Evolutionary conservation across 2,888 invertebrate genomes (phyloP).

Genomic region (Tanypteryx hageni): DNA sequence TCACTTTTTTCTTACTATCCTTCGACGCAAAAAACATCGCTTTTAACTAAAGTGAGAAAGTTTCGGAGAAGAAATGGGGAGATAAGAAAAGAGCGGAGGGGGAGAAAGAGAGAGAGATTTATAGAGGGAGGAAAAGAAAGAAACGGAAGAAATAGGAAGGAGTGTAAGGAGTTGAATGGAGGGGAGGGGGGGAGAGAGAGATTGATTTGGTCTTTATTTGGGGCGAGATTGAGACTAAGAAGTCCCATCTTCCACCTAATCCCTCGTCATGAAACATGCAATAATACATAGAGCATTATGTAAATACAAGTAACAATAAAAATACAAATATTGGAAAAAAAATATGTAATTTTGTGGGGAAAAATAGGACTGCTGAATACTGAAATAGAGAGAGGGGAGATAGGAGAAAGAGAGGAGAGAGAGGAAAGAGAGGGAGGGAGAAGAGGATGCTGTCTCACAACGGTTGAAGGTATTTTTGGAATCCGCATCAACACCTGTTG

Average conservation of each 20-base stretch:
- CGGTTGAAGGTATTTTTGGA: conserved; percentile 50
- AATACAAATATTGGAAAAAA: too few species aligned
- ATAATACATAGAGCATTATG: too few species aligned
- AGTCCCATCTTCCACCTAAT: too few species aligned
- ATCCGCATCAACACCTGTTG: conserved; percentile 60
- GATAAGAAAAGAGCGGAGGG: neutral
- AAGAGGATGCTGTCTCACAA: neutral
- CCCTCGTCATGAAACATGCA: too few species aligned
- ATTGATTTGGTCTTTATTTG: too few species aligned
- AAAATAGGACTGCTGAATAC: too few species aligned
- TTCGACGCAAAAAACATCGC: too few species aligned
- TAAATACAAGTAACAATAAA: too few species aligned
- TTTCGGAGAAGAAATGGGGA: neutral
- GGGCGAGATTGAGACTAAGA: too few species aligned
- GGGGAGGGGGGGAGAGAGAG: neutral
- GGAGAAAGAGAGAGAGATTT: neutral
- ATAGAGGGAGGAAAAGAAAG: neutral
- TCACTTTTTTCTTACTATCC: neutral
- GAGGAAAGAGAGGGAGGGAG: neutral
- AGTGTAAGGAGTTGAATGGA: neutral
- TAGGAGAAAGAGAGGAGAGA: neutral
- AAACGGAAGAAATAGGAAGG: neutral
- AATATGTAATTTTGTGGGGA: too few species aligned
- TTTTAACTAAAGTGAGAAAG: neutral
- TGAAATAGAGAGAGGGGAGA: too few species aligned